Evolutionary conservation across 2,113 vertebrate genomes (phyloP).

Genomic region (Morone chrysops): DNA sequence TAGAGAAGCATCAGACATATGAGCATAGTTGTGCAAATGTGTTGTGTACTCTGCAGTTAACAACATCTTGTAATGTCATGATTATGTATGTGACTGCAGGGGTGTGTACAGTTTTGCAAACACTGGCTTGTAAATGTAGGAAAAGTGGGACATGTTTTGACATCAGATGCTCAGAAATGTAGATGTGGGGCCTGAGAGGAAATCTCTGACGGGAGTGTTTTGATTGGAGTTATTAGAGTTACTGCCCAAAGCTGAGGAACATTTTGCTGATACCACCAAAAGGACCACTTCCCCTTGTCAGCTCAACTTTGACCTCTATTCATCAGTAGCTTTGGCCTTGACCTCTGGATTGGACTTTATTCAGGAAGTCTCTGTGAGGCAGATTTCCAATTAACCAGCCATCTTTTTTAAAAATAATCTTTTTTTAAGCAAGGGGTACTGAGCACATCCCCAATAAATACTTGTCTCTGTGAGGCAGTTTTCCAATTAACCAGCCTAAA

Average conservation of each 20-base stretch:
- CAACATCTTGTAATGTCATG: constrained; percentile 12
- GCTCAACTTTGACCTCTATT: not conserved
- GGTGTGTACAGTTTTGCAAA: not conserved
- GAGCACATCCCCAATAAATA: not conserved
- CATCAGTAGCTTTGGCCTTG: not conserved
- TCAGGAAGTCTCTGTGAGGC: not conserved
- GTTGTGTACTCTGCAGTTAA: not conserved
- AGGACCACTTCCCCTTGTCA: not conserved
- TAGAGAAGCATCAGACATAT: not conserved
- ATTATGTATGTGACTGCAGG: constrained; percentile 9
- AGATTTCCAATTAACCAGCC: not conserved
- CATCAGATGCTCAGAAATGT: constrained; percentile 10
- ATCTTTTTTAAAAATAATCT: too few species aligned
- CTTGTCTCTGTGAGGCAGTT: not conserved
- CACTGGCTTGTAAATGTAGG: not conserved
- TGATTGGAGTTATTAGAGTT: not conserved
- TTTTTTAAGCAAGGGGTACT: too few species aligned
- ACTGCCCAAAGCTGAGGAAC: not conserved
- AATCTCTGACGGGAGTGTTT: not conserved
- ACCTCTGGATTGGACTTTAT: not conserved
- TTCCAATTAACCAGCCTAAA: not conserved
- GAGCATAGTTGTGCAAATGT: not conserved
- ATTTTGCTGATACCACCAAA: not conserved
- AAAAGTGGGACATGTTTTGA: constrained; percentile 10
- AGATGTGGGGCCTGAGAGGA: constrained; percentile 4